Conservation (phyloP, 2,888 invertebrate species). For the Sthenelais limicola region DNA sequence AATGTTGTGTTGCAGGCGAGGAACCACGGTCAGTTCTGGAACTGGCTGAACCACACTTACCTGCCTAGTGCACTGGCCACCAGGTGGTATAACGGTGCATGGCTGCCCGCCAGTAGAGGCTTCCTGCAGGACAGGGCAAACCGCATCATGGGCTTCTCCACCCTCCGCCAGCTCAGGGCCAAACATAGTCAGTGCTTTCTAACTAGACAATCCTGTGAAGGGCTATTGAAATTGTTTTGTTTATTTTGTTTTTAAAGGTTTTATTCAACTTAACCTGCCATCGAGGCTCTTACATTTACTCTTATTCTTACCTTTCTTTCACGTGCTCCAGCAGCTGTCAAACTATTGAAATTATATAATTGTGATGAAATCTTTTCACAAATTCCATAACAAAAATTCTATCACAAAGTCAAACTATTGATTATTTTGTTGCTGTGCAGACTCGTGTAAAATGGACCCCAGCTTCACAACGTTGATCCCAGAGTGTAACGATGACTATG, state of each 20-base stretch:
- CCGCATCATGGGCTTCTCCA: conserved; percentile 75
- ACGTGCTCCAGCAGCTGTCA: too few species aligned
- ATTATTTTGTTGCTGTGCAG: too few species aligned
- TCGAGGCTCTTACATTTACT: too few species aligned
- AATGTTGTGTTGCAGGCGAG: background rate
- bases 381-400: too few species aligned
- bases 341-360: too few species aligned
- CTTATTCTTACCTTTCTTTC: too few species aligned
- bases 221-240: too few species aligned
- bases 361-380: too few species aligned
- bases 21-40: conserved; percentile 68
- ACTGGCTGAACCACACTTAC: conserved; percentile 71
- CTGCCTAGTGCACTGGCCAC: conserved; percentile 70
- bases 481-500: conserved; percentile 64
- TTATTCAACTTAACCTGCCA: too few species aligned
- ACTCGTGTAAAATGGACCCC: background rate
- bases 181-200: conserved; percentile 60
- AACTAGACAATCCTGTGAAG: too few species aligned
- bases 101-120: conserved; percentile 73
- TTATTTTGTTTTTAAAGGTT: too few species aligned
- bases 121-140: conserved; percentile 74
- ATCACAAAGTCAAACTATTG: too few species aligned
- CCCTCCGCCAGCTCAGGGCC: conserved; percentile 74
- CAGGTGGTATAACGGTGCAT: conserved; percentile 74
- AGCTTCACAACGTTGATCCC: background rate